A percentile compares a stretch with the other conserved stretches of the same genome.
Evolutionary conservation across 2,888 invertebrate genomes (phyloP).

Genomic region (Callosobruchus maculatus): DNA sequence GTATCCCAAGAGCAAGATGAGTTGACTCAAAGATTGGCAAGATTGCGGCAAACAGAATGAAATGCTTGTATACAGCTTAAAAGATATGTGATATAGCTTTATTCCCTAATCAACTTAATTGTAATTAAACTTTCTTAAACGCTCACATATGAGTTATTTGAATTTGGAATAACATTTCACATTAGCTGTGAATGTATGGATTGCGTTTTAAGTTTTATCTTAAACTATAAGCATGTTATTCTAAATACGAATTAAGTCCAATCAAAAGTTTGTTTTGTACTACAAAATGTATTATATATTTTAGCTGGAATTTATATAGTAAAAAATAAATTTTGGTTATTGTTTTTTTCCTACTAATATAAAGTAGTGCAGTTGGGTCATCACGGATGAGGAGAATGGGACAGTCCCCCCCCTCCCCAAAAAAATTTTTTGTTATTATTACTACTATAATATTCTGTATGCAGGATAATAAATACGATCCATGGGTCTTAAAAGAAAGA

Average conservation of each 20-base stretch:
- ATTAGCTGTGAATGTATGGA: not conserved
- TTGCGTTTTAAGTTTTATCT: not conserved
- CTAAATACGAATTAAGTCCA: not conserved
- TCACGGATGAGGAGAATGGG: too few relatives aligned
- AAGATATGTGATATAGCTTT: conserved; percentile 26
- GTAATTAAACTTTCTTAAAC: not conserved
- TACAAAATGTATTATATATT: not conserved
- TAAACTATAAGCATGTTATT: not conserved
- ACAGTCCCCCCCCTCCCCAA: too few relatives aligned
- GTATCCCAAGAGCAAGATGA: conserved; percentile 90
- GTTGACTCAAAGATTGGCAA: conserved; percentile 79
- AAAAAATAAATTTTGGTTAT: not conserved
- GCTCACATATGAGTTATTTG: not conserved
- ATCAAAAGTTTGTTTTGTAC: not conserved
- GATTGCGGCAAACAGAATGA: conserved; percentile 72
- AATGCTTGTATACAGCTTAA: conserved; percentile 2
- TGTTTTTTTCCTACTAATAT: too few relatives aligned
- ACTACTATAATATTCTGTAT: too few relatives aligned
- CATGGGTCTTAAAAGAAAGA: too few relatives aligned
- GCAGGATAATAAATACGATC: too few relatives aligned
- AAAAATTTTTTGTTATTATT: too few relatives aligned
- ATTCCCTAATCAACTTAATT: conserved; percentile 4
- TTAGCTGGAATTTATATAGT: not conserved
- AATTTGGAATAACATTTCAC: not conserved
- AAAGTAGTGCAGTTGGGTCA: too few relatives aligned